Conservation (phyloP, 2,888 invertebrate genomes). For the Athalia rosae region DNA sequence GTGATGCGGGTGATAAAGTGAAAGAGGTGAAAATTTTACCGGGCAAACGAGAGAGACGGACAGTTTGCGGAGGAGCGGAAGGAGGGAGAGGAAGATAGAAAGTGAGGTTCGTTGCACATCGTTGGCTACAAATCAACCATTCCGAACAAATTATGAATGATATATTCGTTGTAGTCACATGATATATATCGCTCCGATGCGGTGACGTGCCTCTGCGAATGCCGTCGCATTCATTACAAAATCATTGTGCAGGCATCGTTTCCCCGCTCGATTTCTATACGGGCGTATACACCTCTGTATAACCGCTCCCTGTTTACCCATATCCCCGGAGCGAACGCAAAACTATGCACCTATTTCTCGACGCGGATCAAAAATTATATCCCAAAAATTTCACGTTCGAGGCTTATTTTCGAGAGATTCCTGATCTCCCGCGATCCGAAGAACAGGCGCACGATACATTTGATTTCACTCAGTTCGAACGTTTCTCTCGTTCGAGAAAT, state of each 20-base stretch:
- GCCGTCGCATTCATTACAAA: slow-evolving; percentile 39
- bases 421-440: no score
- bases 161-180: slow-evolving; percentile 62
- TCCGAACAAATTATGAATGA: slow-evolving; percentile 73
- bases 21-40: slow-evolving; percentile 55
- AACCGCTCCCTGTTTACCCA: no score
- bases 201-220: slow-evolving; percentile 34
- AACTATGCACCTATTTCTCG: no score
- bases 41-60: slow-evolving; percentile 28
- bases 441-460: no score
- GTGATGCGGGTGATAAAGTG: slow-evolving; percentile 56
- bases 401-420: no score
- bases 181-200: slow-evolving; percentile 33
- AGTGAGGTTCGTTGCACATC: slow-evolving; percentile 64
- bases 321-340: no score
- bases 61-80: slow-evolving; percentile 49
- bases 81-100: slow-evolving; percentile 64
- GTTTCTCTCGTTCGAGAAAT: background rate
- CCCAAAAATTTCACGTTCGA: no score
- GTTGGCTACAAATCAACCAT: slow-evolving; percentile 72
- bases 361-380: no score
- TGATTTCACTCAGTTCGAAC: no score
- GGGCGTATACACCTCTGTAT: no score
- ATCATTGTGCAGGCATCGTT: slow-evolving; percentile 16
- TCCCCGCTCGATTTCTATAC: no score